A percentile compares a stretch with the other conserved stretches of the same genome.
These are phyloP conservation scores for Drosophila koepferae DNA, from an alignment of 2,888 invertebrate genomes.

Conservation along the genomic window DNA sequence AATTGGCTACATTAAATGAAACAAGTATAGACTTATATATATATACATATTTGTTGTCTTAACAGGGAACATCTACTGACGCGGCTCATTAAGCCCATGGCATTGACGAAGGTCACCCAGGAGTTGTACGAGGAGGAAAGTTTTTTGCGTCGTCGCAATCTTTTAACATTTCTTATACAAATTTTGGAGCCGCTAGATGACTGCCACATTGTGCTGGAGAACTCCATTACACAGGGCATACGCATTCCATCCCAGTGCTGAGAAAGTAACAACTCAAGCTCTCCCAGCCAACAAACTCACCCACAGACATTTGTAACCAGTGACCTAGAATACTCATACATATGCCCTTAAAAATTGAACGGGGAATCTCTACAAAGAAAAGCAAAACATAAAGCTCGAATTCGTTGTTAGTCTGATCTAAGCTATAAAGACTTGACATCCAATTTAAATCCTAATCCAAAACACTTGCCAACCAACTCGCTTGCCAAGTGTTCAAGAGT, in stretches of 20 bases:
- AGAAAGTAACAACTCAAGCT: constrained; percentile 29
- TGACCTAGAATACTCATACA: constrained; percentile 80
- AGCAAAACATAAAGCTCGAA: constrained; percentile 37
- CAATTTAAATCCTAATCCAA: constrained; percentile 36
- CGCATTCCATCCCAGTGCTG: constrained; percentile 85
- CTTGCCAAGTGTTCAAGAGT: constrained; percentile 68
- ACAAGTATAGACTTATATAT: too few relatives aligned
- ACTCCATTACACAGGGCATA: constrained; percentile 90
- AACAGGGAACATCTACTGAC: constrained; percentile 94
- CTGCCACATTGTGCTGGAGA: constrained; percentile 92
- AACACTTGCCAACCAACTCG: constrained; percentile 61
- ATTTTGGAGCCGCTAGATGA: constrained; percentile 96
- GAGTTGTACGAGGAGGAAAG: constrained; percentile 99
- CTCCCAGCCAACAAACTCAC: constrained; percentile 36
- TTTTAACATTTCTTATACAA: constrained; percentile 95
- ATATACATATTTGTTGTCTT: neutral
- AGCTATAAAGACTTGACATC: constrained; percentile 40
- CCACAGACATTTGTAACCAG: constrained; percentile 76
- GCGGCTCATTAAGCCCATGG: constrained; percentile 96
- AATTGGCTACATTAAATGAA: too few relatives aligned
- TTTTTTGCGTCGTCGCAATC: constrained; percentile 94
- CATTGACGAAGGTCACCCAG: constrained; percentile 93
- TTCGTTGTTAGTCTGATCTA: constrained; percentile 53
- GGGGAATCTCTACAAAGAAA: constrained; percentile 50
- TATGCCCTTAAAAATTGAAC: constrained; percentile 58